These are phyloP conservation scores for Siniperca undulata DNA, from an alignment of 2,797 vertebrate species.

Conservation along the genomic window DNA sequence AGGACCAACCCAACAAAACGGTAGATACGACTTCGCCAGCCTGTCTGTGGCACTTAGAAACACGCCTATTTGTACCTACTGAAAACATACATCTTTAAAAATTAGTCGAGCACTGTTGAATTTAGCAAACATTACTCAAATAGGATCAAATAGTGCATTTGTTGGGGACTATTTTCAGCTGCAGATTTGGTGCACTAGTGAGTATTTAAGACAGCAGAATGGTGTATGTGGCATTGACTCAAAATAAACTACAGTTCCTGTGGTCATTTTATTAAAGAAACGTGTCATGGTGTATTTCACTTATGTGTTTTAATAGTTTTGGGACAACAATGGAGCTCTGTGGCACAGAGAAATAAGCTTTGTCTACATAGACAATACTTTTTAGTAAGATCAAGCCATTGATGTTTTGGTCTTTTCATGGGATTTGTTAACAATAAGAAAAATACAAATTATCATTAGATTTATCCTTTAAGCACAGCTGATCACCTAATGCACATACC, in stretches of 20 bases:
- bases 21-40: background rate
- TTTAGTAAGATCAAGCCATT: too few species aligned
- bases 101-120: background rate
- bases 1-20: background rate
- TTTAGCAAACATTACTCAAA: background rate
- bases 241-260: background rate
- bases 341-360: background rate
- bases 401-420: background rate
- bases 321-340: background rate
- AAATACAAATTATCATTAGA: background rate
- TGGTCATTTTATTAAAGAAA: background rate
- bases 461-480: background rate
- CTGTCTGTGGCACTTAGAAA: background rate
- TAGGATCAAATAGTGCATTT: background rate
- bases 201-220: background rate
- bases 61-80: background rate
- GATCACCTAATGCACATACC: background rate
- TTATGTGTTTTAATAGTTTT: background rate
- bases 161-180: background rate
- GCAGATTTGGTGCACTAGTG: background rate
- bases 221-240: background rate
- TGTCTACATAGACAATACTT: background rate
- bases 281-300: background rate
- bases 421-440: background rate
- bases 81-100: background rate